A percentile compares a stretch with the other conserved stretches of the same genome.
phyloP scores from a whole-genome alignment of 2,113 vertebrate species.

The Lonchura striata region DNA sequence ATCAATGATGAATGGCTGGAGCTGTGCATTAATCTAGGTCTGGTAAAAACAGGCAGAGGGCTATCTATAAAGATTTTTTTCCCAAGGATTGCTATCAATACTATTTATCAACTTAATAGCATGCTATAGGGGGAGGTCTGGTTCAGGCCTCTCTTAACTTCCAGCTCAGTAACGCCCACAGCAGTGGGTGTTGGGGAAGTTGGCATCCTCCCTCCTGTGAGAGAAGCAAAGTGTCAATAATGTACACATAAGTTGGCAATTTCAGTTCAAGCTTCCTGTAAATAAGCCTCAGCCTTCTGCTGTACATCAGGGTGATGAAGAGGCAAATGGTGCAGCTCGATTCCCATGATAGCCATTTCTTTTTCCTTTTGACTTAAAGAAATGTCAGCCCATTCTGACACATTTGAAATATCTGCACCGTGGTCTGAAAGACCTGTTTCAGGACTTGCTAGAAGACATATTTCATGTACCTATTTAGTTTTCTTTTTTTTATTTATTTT shows the following conservation, averaged over 20 bases:
- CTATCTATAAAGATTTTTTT: background rate
- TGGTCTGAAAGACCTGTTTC: background rate
- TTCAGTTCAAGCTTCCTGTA: background rate
- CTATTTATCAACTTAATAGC: background rate
- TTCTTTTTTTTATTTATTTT: background rate
- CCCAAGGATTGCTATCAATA: background rate
- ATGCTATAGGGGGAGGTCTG: background rate
- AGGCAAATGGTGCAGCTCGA: background rate
- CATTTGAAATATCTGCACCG: background rate
- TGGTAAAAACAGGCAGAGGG: background rate
- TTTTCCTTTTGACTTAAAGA: constrained; percentile 10
- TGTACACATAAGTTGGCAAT: background rate
- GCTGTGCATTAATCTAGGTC: background rate
- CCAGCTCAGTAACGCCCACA: background rate
- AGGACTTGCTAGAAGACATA: background rate
- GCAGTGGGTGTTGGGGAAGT: background rate
- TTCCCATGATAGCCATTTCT: background rate
- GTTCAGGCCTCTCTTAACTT: background rate
- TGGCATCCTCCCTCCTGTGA: background rate
- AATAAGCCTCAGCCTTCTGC: background rate
- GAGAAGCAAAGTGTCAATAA: background rate
- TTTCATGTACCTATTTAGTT: background rate
- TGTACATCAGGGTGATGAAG: constrained; percentile 21
- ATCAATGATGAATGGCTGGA: background rate
- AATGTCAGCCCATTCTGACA: background rate